Evolutionary conservation across 2,888 invertebrate genomes (phyloP), one percentile per base, ranked within the genome.

Genomic region (Lobophora halterata): DNA sequence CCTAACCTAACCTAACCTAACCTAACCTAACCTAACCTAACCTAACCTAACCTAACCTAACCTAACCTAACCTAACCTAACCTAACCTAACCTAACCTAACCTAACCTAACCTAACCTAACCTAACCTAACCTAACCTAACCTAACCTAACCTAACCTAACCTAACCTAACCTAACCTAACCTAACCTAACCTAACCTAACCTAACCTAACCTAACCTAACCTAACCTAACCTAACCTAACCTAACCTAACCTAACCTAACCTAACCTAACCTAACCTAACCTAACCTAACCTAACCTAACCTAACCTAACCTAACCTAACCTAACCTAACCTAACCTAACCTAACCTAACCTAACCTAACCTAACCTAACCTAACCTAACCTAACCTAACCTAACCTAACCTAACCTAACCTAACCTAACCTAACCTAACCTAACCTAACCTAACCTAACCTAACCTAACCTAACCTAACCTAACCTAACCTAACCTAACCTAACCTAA

Each of bases 11-110:
- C 48, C 38, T 46, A 52, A 44, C 40, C 48, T 48, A 46, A 43
- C 48, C 48, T 52, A 49, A 52, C 48, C 46, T 49, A 49, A 49
- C 49, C 46, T 46, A 49, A 52, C 49, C 46, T 44, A 44, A 46
- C 46, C 49, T 44, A 44, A 39, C 30, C 30, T 30, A 37, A 37
- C 37, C 37, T 38, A 38, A 44, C 29, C 46, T 39, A 38, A 38
- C 42, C 39, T 38, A 42, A 42, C 42, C 41, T 38, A 42, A 42
- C 46, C 41, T 37, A 42, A 46, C 36, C 42, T 46, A 46, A 46
- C 49, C 46, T 46, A 43, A 46, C 24, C 24, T 24, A 43, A 40
- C 17, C 18, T 24, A 45, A 41, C 17, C 17, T 18, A 45, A 41
- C 17, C 17, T 18, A 29, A 29, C 17, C 34, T 34, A 34, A 34